Conservation (phyloP, 2,113 vertebrate genomes). For the Oenanthe oenanthe region DNA sequence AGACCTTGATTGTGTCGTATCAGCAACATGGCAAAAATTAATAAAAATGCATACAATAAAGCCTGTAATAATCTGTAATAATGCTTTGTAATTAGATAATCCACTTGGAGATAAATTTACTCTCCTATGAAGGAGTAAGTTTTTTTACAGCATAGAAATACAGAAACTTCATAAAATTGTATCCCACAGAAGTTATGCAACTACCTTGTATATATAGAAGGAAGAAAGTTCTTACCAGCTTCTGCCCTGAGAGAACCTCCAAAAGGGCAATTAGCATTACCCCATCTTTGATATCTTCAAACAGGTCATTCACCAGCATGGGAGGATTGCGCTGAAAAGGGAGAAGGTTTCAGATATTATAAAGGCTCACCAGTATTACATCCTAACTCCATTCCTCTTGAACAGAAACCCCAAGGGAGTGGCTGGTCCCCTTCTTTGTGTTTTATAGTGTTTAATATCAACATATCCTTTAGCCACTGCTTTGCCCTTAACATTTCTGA, state of each 20-base stretch:
- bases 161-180: not conserved
- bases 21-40: too few species aligned
- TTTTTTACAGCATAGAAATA: not conserved
- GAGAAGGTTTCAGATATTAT: not conserved
- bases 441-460: not conserved
- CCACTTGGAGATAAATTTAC: not conserved
- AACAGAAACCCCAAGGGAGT: not conserved
- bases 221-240: constrained; percentile 81
- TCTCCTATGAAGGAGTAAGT: not conserved
- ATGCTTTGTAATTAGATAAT: not conserved
- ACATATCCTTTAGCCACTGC: not conserved
- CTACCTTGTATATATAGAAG: not conserved
- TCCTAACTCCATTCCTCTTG: not conserved
- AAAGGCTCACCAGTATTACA: not conserved
- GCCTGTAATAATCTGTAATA: not conserved
- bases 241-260: constrained; percentile 92
- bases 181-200: not conserved
- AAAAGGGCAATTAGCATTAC: constrained; percentile 89
- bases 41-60: not conserved
- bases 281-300: constrained; percentile 95
- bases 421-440: not conserved
- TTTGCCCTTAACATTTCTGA: not conserved
- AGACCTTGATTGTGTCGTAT: not conserved
- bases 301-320: constrained; percentile 87
- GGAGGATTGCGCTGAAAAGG: constrained; percentile 88